Evolutionary conservation across 2,113 vertebrate species (phyloP).

Genomic region (Pomatostomus ruficeps): DNA sequence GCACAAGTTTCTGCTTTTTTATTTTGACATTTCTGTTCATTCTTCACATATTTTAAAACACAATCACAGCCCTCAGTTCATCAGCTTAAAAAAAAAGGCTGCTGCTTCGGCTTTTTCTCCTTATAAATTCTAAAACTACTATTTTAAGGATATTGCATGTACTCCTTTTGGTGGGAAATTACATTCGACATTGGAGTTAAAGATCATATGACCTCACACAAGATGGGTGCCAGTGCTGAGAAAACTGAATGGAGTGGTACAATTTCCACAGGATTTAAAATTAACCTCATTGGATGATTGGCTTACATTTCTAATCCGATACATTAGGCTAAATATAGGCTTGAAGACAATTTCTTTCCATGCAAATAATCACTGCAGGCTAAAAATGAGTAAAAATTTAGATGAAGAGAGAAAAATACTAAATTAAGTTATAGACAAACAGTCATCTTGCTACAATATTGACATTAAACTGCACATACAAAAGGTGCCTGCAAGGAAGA

Average conservation of each 20-base stretch:
- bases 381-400: not conserved
- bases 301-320: conserved; percentile 64
- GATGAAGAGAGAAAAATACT: not conserved
- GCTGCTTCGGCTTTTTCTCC: not conserved
- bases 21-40: not conserved
- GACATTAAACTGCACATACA: not conserved
- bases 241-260: conserved; percentile 13
- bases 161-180: not conserved
- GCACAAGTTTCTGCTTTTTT: not conserved
- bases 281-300: conserved; percentile 52
- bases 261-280: conserved; percentile 44
- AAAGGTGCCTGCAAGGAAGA: not conserved
- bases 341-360: conserved; percentile 29
- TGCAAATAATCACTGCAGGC: not conserved
- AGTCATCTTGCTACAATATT: not conserved
- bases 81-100: not conserved
- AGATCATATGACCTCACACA: not conserved
- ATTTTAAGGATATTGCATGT: not conserved
- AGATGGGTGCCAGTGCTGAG: not conserved
- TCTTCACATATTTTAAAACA: not conserved
- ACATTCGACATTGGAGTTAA: not conserved
- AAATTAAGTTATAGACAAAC: not conserved
- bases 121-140: not conserved
- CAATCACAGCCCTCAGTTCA: not conserved
- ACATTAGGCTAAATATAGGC: conserved; percentile 49